Percentiles rank a stretch among this genome's conserved stretches.
These are phyloP conservation scores for Omphaloscelis lunosa DNA, from an alignment of 2,888 invertebrate species.

Conservation along the genomic window DNA sequence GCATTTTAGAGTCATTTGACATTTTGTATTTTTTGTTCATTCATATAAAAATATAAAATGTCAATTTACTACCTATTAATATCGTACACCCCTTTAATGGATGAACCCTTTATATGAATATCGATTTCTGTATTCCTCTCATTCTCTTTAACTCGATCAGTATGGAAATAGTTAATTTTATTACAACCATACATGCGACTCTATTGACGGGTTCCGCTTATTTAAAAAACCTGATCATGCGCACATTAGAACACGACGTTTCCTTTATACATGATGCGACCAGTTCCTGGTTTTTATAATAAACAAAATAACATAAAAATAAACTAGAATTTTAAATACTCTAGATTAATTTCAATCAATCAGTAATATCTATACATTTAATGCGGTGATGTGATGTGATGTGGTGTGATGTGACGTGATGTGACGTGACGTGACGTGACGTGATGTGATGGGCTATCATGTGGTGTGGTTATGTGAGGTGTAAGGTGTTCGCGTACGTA, in stretches of 20 bases:
- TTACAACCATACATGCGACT: neutral
- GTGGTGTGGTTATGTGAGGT: neutral
- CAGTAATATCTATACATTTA: neutral
- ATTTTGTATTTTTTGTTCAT: too few relatives aligned
- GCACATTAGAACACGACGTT: slow-evolving; percentile 40
- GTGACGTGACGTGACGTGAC: too few relatives aligned
- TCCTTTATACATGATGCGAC: slow-evolving; percentile 16
- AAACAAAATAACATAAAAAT: neutral
- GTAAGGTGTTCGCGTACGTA: neutral
- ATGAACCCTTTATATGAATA: too few relatives aligned
- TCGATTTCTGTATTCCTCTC: too few relatives aligned
- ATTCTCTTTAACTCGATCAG: neutral
- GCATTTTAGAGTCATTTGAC: too few relatives aligned
- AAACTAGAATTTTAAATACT: neutral
- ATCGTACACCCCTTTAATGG: too few relatives aligned
- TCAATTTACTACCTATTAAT: too few relatives aligned
- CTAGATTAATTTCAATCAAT: neutral
- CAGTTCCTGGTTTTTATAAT: slow-evolving; percentile 30
- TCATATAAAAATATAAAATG: too few relatives aligned
- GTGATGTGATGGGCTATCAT: too few relatives aligned
- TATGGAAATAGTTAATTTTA: slow-evolving; percentile 40
- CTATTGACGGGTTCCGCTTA: slow-evolving; percentile 38
- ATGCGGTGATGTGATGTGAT: too few relatives aligned
- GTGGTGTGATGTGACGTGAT: too few relatives aligned
- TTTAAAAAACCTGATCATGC: slow-evolving; percentile 36